These are phyloP conservation scores for Connochaetes taurinus DNA, from an alignment of 2,113 vertebrate species.

Conservation along the genomic window DNA sequence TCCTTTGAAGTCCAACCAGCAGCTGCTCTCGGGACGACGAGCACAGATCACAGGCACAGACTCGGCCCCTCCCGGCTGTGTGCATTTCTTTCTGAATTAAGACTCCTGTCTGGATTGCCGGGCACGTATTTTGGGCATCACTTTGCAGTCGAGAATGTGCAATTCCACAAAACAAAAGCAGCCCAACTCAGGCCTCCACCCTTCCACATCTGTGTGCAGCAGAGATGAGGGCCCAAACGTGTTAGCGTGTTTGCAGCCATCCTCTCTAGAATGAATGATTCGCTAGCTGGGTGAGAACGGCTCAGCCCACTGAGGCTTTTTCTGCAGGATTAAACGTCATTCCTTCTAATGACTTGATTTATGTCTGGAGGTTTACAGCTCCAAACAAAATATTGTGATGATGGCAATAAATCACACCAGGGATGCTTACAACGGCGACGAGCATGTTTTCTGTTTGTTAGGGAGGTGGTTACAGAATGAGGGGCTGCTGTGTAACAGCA, in stretches of 20 bases:
- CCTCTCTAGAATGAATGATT: slow-evolving; percentile 46
- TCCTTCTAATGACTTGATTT: slow-evolving; percentile 71
- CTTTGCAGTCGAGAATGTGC: neutral
- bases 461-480: slow-evolving; percentile 24
- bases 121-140: fast-evolving
- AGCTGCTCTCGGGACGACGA: neutral
- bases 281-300: neutral
- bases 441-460: neutral
- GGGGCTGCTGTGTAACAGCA: neutral
- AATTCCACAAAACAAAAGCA: neutral
- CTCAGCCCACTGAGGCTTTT: slow-evolving; percentile 55
- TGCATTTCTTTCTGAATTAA: neutral
- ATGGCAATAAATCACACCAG: slow-evolving; percentile 49
- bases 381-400: slow-evolving; percentile 71
- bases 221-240: neutral
- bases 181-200: neutral
- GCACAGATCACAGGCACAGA: neutral
- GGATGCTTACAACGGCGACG: slow-evolving; percentile 36
- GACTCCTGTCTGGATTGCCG: fast-evolving
- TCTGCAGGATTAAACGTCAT: slow-evolving; percentile 67
- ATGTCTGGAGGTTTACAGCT: slow-evolving; percentile 61
- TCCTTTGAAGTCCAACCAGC: slow-evolving; percentile 34
- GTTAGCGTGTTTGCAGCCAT: neutral
- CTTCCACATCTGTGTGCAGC: neutral
- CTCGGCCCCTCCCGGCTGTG: neutral